A percentile compares a stretch with the other conserved stretches of the same genome.
Conservation (phyloP, 2,888 invertebrate species). For the Polietes domitor region DNA sequence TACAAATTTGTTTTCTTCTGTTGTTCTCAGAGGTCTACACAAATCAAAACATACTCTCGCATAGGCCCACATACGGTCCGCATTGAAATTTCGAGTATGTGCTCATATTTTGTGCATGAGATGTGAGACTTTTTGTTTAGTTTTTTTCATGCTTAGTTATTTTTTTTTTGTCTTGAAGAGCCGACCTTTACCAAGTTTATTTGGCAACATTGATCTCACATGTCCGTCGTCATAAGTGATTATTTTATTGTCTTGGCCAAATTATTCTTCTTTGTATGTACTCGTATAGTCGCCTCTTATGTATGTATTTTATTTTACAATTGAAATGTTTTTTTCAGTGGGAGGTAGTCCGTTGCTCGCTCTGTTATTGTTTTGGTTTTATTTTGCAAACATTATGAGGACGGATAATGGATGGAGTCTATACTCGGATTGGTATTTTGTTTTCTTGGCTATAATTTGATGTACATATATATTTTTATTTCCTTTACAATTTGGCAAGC, state of each 20-base stretch:
- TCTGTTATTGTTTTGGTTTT: background rate
- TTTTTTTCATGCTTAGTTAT: no score
- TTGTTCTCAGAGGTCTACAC: background rate
- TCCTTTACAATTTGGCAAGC: background rate
- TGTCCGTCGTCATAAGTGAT: constrained; percentile 51
- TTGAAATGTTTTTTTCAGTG: constrained; percentile 10
- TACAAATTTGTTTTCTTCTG: background rate
- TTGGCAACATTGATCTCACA: constrained; percentile 59
- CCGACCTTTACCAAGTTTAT: constrained; percentile 60
- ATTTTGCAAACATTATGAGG: no score
- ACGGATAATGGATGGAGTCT: no score
- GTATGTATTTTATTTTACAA: background rate
- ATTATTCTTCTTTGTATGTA: constrained; percentile 19
- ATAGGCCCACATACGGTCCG: background rate
- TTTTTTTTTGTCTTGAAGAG: background rate
- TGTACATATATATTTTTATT: no score
- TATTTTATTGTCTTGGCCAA: constrained; percentile 53
- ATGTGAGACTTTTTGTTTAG: constrained; percentile 1
- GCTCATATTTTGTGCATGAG: constrained; percentile 4
- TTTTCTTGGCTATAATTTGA: constrained; percentile 13
- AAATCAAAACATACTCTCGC: background rate
- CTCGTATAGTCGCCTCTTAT: background rate
- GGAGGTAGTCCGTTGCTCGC: constrained; percentile 1
- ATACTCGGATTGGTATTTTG: no score
- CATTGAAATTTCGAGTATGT: background rate